phyloP scores from a whole-genome alignment of 2,888 invertebrate species.

The Chironomus tentans region DNA sequence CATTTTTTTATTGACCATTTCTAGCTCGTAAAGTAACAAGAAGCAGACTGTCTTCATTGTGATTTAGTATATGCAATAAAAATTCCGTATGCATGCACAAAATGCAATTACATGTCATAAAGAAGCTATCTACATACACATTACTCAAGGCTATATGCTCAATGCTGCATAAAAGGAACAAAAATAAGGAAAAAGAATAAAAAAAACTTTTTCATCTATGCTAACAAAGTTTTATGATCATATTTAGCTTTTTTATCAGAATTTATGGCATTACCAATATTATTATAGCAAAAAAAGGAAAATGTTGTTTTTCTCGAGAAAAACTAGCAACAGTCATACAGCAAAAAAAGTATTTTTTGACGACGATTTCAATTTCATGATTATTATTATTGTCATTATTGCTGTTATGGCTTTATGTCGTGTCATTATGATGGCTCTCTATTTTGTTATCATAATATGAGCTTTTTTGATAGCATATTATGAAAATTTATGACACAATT shows the following conservation, averaged over 20 bases:
- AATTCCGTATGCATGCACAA: background rate
- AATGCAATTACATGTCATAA: background rate
- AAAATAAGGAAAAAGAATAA: background rate
- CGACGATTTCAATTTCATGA: background rate
- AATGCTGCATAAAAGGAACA: background rate
- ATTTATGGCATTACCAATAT: constrained; percentile 13
- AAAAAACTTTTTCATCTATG: background rate
- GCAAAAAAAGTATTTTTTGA: background rate
- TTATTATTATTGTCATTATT: background rate
- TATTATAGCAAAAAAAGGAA: background rate
- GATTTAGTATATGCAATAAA: background rate
- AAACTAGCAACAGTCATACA: background rate
- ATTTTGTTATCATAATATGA: too few species aligned
- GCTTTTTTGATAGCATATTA: too few species aligned
- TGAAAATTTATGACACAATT: too few species aligned
- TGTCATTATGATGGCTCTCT: background rate
- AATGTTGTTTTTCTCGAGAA: background rate
- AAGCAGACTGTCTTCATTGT: background rate
- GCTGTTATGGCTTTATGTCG: background rate
- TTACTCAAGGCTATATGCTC: background rate
- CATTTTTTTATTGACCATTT: background rate
- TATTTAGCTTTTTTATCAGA: constrained; percentile 5
- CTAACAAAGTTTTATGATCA: constrained; percentile 12
- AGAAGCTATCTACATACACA: background rate
- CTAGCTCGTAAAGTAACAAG: background rate